Evolutionary conservation across 2,888 invertebrate species (phyloP).

Genomic region (Tortrix viridana): DNA sequence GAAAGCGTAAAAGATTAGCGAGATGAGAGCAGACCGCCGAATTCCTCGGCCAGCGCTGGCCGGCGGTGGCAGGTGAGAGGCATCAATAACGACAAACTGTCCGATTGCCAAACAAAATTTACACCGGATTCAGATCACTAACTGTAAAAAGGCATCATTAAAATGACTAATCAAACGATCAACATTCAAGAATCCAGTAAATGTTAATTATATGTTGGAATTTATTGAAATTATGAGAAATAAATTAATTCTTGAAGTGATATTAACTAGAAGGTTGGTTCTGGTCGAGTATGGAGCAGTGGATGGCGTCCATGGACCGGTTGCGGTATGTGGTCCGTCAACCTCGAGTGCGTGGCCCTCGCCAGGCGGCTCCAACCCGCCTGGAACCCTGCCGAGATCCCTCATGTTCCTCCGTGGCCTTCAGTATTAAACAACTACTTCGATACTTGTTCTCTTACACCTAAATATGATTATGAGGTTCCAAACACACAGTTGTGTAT

Average conservation of each 20-base stretch:
- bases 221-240: slow-evolving; percentile 74
- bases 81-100: slow-evolving; percentile 61
- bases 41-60: slow-evolving; percentile 61
- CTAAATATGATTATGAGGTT: not conserved
- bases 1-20: slow-evolving; percentile 75
- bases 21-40: slow-evolving; percentile 66
- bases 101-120: slow-evolving; percentile 69
- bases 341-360: slow-evolving; percentile 47
- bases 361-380: slow-evolving; percentile 29
- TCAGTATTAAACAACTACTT: not conserved
- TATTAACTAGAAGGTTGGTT: slow-evolving; percentile 62
- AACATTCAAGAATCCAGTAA: slow-evolving; percentile 74
- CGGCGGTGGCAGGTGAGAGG: slow-evolving; percentile 53
- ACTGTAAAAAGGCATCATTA: slow-evolving; percentile 75
- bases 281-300: slow-evolving; percentile 58
- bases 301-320: slow-evolving; percentile 66
- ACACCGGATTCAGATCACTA: slow-evolving; percentile 73
- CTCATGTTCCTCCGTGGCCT: not conserved
- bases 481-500: too few relatives aligned
- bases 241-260: slow-evolving; percentile 67
- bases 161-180: slow-evolving; percentile 78
- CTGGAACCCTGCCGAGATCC: slow-evolving; percentile 16
- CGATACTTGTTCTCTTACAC: not conserved
- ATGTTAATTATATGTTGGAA: slow-evolving; percentile 75
- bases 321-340: slow-evolving; percentile 65